These are phyloP conservation scores for Chloromyia formosa DNA, from an alignment of 2,888 invertebrate genomes.

Conservation along the genomic window DNA sequence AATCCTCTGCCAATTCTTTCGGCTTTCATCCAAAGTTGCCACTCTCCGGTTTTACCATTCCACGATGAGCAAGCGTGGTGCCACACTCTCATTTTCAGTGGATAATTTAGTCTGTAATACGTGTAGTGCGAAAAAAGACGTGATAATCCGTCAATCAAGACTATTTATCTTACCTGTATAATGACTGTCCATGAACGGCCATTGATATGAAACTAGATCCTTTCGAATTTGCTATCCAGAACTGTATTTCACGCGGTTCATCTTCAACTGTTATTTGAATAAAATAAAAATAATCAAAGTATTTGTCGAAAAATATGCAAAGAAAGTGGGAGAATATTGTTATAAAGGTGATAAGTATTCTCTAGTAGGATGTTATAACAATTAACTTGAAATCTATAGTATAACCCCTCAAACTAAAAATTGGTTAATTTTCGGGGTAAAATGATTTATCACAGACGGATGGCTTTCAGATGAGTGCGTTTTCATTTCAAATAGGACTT, in stretches of 20 bases:
- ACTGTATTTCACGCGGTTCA: constrained; percentile 76
- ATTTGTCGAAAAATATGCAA: too few species aligned
- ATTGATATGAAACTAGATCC: constrained; percentile 84
- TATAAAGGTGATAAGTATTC: too few species aligned
- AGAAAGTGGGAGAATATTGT: too few species aligned
- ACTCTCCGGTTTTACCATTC: constrained; percentile 89
- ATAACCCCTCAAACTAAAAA: too few species aligned
- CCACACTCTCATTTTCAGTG: constrained; percentile 76
- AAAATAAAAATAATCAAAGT: too few species aligned
- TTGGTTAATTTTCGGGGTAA: too few species aligned
- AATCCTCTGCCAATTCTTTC: constrained; percentile 87
- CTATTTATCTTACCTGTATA: constrained; percentile 75
- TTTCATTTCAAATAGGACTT: too few species aligned
- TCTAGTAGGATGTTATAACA: too few species aligned
- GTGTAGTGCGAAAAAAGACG: not conserved
- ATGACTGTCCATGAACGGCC: constrained; percentile 82
- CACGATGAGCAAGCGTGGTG: constrained; percentile 89
- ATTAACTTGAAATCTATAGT: too few species aligned
- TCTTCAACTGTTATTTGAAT: constrained; percentile 70
- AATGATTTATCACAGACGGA: too few species aligned
- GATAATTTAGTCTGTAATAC: constrained; percentile 71
- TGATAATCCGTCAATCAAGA: not conserved
- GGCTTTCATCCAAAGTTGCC: constrained; percentile 89
- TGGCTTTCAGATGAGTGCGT: too few species aligned
- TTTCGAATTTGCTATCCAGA: constrained; percentile 83